phyloP scores from a whole-genome alignment of 2,797 vertebrate genomes.

The Halcyon badia region DNA sequence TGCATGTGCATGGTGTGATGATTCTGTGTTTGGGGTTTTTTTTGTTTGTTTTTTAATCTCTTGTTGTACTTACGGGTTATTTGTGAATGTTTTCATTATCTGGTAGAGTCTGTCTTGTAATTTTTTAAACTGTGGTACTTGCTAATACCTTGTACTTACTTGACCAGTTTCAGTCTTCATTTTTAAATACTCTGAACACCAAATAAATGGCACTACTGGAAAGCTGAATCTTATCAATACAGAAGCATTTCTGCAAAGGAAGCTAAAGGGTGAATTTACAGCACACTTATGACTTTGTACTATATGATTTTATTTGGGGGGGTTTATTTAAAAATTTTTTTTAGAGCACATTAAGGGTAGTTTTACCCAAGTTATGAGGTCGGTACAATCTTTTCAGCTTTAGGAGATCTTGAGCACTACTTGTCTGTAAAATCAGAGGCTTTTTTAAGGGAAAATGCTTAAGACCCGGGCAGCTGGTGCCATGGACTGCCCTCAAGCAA shows the following conservation, averaged over 20 bases:
- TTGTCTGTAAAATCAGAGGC: neutral
- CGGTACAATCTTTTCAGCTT: neutral
- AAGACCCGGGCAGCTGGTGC: neutral
- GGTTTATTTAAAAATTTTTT: no score
- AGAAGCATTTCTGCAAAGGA: neutral
- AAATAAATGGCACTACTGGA: neutral
- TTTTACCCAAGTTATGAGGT: fast-evolving
- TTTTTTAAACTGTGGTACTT: neutral
- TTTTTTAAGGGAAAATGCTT: neutral
- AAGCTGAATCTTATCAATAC: neutral
- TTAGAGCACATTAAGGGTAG: neutral
- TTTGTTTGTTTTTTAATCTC: neutral
- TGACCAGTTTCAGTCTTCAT: neutral
- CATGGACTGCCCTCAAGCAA: neutral
- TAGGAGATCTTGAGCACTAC: neutral
- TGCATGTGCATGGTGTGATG: neutral
- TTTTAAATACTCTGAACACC: neutral
- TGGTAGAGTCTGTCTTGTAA: neutral
- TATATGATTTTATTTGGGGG: neutral
- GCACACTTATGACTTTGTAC: neutral
- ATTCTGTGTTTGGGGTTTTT: neutral
- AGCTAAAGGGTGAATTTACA: neutral
- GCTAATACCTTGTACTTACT: neutral
- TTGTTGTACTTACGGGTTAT: neutral
- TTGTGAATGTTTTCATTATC: neutral